Percentiles rank a stretch among this genome's conserved stretches.
These are phyloP conservation scores for Calonectris borealis DNA, from an alignment of 2,113 vertebrate genomes.

Conservation along the genomic window DNA sequence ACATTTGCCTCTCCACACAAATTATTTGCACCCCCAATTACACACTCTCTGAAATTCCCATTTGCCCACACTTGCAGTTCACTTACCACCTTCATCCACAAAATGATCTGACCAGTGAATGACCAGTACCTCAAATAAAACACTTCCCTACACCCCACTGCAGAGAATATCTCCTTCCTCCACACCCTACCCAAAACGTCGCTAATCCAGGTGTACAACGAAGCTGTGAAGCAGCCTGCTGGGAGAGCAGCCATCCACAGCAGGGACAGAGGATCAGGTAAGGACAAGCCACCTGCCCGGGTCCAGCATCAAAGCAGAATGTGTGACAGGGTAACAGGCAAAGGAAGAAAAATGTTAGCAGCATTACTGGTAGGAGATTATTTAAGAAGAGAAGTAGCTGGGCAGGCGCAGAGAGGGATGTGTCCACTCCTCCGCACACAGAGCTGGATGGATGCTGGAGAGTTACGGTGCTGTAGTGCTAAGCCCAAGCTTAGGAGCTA, in stretches of 20 bases:
- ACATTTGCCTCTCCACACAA: background rate
- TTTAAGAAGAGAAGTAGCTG: background rate
- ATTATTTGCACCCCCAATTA: background rate
- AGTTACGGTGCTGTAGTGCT: fast-evolving
- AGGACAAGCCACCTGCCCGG: background rate
- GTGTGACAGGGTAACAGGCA: background rate
- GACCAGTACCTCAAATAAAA: background rate
- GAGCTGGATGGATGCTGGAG: background rate
- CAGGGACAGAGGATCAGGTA: background rate
- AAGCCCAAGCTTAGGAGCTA: background rate
- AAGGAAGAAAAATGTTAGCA: background rate
- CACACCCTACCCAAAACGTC: background rate
- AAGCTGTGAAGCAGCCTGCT: background rate
- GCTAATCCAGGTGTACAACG: background rate
- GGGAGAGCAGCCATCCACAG: background rate
- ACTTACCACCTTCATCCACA: background rate
- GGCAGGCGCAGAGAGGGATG: background rate
- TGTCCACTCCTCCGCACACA: background rate
- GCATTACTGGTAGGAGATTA: background rate
- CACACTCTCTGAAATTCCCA: background rate
- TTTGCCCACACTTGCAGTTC: background rate
- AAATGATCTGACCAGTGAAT: background rate
- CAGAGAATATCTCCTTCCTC: background rate
- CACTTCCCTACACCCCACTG: background rate
- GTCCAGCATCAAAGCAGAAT: background rate